Percentiles rank a stretch among this genome's conserved stretches.
Conservation (phyloP, 2,113 vertebrate species). For the Benitochromis conjunctus region DNA sequence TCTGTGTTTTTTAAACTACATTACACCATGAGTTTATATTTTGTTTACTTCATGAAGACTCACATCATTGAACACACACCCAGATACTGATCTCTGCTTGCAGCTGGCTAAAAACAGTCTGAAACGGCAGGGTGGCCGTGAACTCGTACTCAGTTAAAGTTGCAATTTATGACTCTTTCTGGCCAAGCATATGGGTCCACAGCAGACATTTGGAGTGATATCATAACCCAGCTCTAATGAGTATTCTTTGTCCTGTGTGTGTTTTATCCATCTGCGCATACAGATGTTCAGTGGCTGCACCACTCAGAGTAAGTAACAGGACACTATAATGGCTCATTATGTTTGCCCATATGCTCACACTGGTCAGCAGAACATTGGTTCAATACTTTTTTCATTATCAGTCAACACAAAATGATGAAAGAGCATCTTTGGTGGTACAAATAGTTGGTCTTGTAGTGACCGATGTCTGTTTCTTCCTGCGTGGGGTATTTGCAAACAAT, state of each 20-base stretch:
- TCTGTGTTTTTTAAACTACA: neutral
- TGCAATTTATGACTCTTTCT: conserved; percentile 23
- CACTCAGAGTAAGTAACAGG: conserved; percentile 40
- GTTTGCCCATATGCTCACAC: conserved; percentile 22
- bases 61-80: neutral
- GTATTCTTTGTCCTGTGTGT: conserved; percentile 25
- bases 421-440: neutral
- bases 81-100: neutral
- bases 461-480: neutral
- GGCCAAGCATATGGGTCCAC: conserved; percentile 11
- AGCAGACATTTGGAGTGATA: conserved; percentile 3
- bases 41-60: conserved; percentile 8
- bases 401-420: neutral
- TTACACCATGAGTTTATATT: neutral
- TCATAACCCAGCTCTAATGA: conserved; percentile 14
- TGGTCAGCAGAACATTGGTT: neutral
- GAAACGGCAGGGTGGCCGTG: conserved; percentile 18
- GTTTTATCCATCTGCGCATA: conserved; percentile 50
- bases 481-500: neutral
- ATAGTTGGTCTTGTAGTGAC: neutral
- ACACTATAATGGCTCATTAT: conserved; percentile 20
- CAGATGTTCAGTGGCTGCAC: conserved; percentile 39
- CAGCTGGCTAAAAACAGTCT: neutral
- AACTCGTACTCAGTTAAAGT: conserved; percentile 26
- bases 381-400: neutral